These are phyloP conservation scores for Drosophila ustulata DNA, from an alignment of 2,888 invertebrate species.

Conservation along the genomic window DNA sequence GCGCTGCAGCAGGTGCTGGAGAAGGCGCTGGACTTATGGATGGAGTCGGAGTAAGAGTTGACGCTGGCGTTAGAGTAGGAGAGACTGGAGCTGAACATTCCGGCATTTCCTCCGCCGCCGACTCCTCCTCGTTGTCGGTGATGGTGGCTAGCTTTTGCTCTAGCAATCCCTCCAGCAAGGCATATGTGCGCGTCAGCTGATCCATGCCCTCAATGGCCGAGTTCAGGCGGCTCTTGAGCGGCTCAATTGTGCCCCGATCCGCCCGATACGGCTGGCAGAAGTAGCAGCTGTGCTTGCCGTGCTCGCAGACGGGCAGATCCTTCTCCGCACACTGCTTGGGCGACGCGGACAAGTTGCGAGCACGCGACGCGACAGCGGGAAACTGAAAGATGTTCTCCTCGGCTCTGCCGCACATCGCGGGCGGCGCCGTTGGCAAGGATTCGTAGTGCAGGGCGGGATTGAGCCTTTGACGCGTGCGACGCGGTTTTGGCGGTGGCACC, in stretches of 20 bases:
- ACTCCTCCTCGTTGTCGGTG: slow-evolving; percentile 61
- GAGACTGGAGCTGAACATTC: slow-evolving; percentile 1
- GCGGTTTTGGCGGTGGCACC: slow-evolving; percentile 66
- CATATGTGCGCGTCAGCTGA: slow-evolving; percentile 91
- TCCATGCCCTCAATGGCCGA: slow-evolving; percentile 88
- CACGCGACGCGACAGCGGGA: slow-evolving; percentile 72
- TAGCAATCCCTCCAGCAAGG: slow-evolving; percentile 88
- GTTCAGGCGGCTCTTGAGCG: slow-evolving; percentile 86
- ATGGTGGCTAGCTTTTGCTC: slow-evolving; percentile 86
- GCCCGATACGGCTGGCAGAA: slow-evolving; percentile 78
- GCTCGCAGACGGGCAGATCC: slow-evolving; percentile 67
- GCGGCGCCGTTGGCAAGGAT: slow-evolving; percentile 78
- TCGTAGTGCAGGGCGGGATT: slow-evolving; percentile 63
- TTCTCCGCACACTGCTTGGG: slow-evolving; percentile 72
- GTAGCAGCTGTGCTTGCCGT: slow-evolving; percentile 72
- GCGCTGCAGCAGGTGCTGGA: not conserved
- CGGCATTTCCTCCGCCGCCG: slow-evolving; percentile 9
- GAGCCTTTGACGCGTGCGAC: slow-evolving; percentile 56
- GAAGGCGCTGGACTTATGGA: not conserved
- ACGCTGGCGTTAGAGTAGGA: not conserved
- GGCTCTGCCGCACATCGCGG: slow-evolving; percentile 71
- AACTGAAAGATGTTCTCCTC: slow-evolving; percentile 79
- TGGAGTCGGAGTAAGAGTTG: not conserved
- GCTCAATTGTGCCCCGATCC: slow-evolving; percentile 83
- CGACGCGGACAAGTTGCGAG: slow-evolving; percentile 72